Conservation (phyloP, 2,888 invertebrate genomes). For the Selenia dentaria region DNA sequence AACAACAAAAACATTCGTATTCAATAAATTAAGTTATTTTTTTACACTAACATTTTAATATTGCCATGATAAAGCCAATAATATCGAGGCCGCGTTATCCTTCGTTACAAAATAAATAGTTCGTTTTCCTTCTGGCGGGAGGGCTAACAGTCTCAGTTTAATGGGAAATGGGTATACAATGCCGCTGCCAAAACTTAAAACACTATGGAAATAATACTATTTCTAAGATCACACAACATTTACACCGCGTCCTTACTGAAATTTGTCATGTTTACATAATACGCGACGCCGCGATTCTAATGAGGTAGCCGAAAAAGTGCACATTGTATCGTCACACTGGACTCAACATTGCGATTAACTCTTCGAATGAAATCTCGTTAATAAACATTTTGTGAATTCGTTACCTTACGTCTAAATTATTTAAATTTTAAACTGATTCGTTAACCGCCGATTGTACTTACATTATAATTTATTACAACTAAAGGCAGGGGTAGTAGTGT, state of each 20-base stretch:
- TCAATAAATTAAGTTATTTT: slow-evolving; percentile 40
- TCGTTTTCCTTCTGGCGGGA: slow-evolving; percentile 43
- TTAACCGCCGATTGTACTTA: slow-evolving; percentile 6
- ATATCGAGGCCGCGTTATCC: slow-evolving; percentile 12
- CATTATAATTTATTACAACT: slow-evolving; percentile 12
- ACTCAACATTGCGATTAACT: neutral
- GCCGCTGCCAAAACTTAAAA: slow-evolving; percentile 53
- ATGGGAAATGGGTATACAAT: slow-evolving; percentile 38
- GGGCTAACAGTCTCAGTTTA: slow-evolving; percentile 59
- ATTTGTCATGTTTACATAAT: slow-evolving; percentile 30
- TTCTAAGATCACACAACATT: slow-evolving; percentile 13
- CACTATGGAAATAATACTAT: slow-evolving; percentile 38
- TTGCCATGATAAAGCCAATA: slow-evolving; percentile 19
- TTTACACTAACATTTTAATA: slow-evolving; percentile 38
- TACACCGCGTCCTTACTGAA: slow-evolving; percentile 11
- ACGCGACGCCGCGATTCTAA: slow-evolving; percentile 42
- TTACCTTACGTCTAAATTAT: slow-evolving; percentile 12
- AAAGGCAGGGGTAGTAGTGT: slow-evolving; percentile 20
- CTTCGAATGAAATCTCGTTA: neutral
- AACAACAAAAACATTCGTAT: slow-evolving; percentile 48
- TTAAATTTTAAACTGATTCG: slow-evolving; percentile 11
- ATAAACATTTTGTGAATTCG: neutral
- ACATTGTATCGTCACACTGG: slow-evolving; percentile 22
- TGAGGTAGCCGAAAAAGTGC: slow-evolving; percentile 44
- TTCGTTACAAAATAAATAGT: slow-evolving; percentile 17